These are phyloP conservation scores for Drosophila atroscutellata DNA, from an alignment of 2,888 invertebrate species.

Conservation along the genomic window DNA sequence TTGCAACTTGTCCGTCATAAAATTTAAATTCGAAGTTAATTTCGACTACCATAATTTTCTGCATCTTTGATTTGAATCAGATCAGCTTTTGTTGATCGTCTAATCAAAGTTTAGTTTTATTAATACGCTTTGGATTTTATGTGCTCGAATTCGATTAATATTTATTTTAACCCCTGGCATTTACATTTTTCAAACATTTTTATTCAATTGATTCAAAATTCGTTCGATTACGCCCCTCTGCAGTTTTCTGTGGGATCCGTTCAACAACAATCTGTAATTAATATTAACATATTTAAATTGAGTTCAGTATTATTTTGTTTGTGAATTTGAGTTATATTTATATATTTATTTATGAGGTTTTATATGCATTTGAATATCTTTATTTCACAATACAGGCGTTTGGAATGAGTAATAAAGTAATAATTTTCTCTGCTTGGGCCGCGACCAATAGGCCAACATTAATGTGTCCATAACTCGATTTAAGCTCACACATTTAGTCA, in stretches of 20 bases:
- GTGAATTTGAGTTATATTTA: neutral
- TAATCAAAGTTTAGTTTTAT: neutral
- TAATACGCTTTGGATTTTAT: neutral
- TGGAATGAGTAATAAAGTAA: constrained; percentile 9
- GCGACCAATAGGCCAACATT: constrained; percentile 1
- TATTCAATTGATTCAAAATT: neutral
- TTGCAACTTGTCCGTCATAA: neutral
- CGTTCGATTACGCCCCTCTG: neutral
- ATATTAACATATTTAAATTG: neutral
- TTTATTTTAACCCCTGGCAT: neutral
- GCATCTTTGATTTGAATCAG: neutral
- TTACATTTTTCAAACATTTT: neutral
- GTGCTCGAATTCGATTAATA: neutral
- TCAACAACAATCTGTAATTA: neutral
- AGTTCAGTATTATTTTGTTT: neutral
- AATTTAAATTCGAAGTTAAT: neutral
- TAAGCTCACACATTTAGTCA: constrained; percentile 64
- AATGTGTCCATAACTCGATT: constrained; percentile 50
- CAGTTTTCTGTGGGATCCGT: neutral
- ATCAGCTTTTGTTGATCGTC: neutral
- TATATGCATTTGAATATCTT: constrained; percentile 2
- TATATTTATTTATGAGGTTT: neutral
- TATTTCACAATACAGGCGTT: constrained; percentile 7
- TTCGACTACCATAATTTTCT: neutral
- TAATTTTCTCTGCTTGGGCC: neutral